Evolutionary conservation across 2,888 invertebrate species (phyloP), one percentile per base, ranked within the genome.

Genomic region (Cosmia pyralina): DNA sequence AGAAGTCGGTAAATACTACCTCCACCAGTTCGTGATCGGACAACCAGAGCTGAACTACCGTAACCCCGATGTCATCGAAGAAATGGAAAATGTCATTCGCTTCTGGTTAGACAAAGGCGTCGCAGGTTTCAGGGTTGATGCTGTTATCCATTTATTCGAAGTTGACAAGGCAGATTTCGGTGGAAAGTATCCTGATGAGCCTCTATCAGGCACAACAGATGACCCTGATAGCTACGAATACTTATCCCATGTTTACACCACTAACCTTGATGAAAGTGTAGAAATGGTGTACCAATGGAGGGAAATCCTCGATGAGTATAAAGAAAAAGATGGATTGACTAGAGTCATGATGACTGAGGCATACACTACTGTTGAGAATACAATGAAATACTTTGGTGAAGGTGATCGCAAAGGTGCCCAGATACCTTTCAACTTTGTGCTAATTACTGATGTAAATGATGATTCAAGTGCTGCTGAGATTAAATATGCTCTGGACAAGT

Each of bases 91-190:
- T n/a, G 96, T 98, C 1, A 87, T 99, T 34, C 95, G 95, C 46
- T 98, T 97, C 89, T 99, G 99, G 99, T 90, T 99, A 64, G 97
- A 97, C 41, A 97, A 97, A 89, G 99, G 99, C 0, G 97, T 99
- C 0, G 98, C 98, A 88, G 99, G 99, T 0, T 98, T 99, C 88
- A 97, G 99, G 85, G 96, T 99, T 55, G 98, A 98, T 88, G 98
- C 98, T 2, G 96, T 98, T 15, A 93, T 96, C 80, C 97, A 97
- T 92, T 89, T 98, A 55, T 97, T 96, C 80, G 98, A 98, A 92
- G 96, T 94, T 2, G 93, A 96, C 62, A 96, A 96, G 75, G 88
- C 88, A 50, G 72, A 90, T 2, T 94, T 87, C 70, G 96, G 93
- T 48, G 96, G 96, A 0, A 92, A 89, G 68, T 93, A 96, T 55